Evolutionary conservation across 2,888 invertebrate species (phyloP).

Genomic region (Microctonus brassicae): DNA sequence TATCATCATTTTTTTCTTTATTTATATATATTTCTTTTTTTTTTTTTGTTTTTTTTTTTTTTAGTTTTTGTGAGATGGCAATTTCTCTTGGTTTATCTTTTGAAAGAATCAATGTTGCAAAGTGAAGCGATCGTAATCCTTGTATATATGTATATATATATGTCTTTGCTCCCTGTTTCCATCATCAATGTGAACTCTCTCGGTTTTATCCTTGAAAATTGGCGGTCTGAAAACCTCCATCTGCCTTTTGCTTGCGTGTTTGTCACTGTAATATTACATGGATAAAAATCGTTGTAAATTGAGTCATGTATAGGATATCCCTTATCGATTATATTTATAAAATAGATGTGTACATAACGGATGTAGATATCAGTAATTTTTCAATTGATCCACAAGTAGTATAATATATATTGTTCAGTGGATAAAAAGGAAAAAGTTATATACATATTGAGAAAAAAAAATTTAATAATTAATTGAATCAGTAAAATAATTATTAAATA

Average conservation of each 20-base stretch:
- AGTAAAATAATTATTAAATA: background rate
- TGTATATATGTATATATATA: background rate
- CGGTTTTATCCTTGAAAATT: conserved; percentile 5
- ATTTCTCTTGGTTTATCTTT: background rate
- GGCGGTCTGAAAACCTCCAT: background rate
- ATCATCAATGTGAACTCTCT: conserved; percentile 3
- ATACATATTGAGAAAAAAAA: no score
- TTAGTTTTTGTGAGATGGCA: conserved; percentile 13
- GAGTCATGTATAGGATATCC: background rate
- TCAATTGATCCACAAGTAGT: background rate
- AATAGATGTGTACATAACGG: background rate
- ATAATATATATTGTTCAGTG: background rate
- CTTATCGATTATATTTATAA: background rate
- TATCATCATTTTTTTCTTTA: background rate
- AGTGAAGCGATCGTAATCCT: conserved; percentile 9
- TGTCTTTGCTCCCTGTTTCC: background rate
- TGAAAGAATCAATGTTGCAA: conserved; percentile 2
- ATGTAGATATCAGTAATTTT: background rate
- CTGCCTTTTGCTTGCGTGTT: conserved; percentile 3
- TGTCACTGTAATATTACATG: background rate
- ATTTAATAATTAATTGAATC: background rate
- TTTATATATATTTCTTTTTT: conserved; percentile 21
- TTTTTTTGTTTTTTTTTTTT: background rate
- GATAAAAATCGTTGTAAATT: background rate
- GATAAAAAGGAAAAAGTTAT: no score